Base-by-base conservation (phyloP, 1,140 invertebrate genomes). In the Thaumatotibia leucotreta region DNA sequence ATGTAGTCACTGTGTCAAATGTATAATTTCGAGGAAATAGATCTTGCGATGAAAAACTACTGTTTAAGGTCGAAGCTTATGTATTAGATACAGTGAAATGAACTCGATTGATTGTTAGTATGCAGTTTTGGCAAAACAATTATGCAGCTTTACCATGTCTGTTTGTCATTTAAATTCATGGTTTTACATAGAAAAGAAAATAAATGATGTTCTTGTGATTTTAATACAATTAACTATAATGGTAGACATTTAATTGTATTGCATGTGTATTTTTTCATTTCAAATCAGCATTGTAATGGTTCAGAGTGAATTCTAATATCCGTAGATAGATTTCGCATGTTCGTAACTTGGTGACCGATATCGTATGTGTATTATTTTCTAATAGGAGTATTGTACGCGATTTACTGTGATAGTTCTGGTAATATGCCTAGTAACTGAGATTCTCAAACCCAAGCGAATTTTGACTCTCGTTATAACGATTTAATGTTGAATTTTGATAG, bases 311-410 rank as follows among this genome's bases (percentile, higher is more conserved):
- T n/a, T n/a, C n/a, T n/a, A n/a, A n/a, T 52, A 1, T n/a, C 20
- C n/a, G 23, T 58, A 58, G 23, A 14, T 67, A 67, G 61, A 45
- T 63, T 70, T 70, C 65, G 65, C 64, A 70, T 65, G 63, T 70
- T 70, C 67, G 69, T 70, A n/a, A 67, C 64, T 69, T 63, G 63
- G 52, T 29, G 24, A 58, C n/a, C 52, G 10, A 10, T 17, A 58
- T 3, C 52, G 29, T 58, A n/a, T 29, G 14, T 58, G 52, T 58
- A 58, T 58, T 58, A 58, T 27, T 58, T 54, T 58, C 23, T 39
- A 58, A 58, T 58, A 14, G 52, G 23, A 58, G 52, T 58, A 29
- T 58, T 58, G 52, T 58, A 58, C 27, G 52, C 23, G 23, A 58
- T 58, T 27, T 58, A 58, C 52, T 58, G 52, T 58, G 52, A 58